Evolutionary conservation across 2,888 invertebrate species (phyloP).

Genomic region (Polyommatus icarus): DNA sequence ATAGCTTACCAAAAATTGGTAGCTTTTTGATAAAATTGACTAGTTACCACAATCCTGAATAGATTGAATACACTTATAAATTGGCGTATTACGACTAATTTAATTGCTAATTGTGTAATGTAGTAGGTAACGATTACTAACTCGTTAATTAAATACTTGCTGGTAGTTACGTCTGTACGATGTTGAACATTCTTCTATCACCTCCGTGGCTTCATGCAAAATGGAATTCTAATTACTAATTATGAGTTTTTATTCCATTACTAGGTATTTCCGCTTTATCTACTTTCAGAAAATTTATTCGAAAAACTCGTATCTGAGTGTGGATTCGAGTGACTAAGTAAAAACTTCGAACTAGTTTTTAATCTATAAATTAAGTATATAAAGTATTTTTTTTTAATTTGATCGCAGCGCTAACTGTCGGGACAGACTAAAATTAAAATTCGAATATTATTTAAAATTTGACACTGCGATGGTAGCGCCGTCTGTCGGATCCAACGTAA

Average conservation of each 20-base stretch:
- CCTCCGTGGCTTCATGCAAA: too few species aligned
- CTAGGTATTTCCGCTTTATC: not conserved
- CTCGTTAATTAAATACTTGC: not conserved
- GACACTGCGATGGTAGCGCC: too few species aligned
- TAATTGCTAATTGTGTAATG: not conserved
- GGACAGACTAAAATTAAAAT: too few species aligned
- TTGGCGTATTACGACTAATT: not conserved
- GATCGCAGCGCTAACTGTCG: too few species aligned
- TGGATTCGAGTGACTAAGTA: not conserved
- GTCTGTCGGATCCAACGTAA: too few species aligned
- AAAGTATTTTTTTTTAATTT: too few species aligned
- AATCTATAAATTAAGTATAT: too few species aligned
- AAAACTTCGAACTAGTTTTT: not conserved
- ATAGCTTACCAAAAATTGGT: not conserved
- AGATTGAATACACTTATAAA: not conserved
- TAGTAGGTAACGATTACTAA: not conserved
- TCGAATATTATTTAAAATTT: too few species aligned
- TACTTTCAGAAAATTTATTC: not conserved
- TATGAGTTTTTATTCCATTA: not conserved
- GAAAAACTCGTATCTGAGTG: not conserved
- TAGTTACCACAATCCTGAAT: not conserved
- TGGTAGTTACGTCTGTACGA: not conserved
- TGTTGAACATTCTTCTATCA: constrained; percentile 10
- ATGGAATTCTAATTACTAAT: not conserved
- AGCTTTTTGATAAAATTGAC: not conserved